Percentiles rank a stretch among this genome's conserved stretches.
Evolutionary conservation across 2,113 vertebrate species (phyloP).

Genomic region (Candoia aspera): DNA sequence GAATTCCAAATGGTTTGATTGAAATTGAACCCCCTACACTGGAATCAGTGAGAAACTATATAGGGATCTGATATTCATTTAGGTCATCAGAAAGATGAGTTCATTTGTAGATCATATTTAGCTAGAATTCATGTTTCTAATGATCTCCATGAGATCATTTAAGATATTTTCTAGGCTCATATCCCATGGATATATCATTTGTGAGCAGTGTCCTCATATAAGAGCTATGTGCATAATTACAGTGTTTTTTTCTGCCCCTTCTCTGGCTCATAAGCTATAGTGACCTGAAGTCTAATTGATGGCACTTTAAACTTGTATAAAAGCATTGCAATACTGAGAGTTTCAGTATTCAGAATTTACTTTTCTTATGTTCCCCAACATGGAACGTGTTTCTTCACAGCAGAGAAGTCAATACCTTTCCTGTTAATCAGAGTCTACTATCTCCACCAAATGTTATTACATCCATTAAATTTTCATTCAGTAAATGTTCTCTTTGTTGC

Average conservation of each 20-base stretch:
- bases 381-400: not conserved
- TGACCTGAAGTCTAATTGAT: not conserved
- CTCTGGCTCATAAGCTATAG: not conserved
- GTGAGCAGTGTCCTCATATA: not conserved
- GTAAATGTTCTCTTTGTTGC: not conserved
- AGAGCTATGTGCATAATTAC: not conserved
- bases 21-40: not conserved
- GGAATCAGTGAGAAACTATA: not conserved
- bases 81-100: not conserved
- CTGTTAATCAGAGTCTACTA: not conserved
- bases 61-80: not conserved
- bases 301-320: not conserved
- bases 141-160: not conserved
- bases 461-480: not conserved
- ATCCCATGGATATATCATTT: not conserved
- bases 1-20: not conserved
- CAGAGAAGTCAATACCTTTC: not conserved
- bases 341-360: not conserved
- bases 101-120: not conserved
- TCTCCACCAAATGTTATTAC: not conserved
- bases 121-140: not conserved
- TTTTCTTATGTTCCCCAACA: not conserved
- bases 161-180: not conserved
- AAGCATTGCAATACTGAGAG: not conserved
- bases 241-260: not conserved